These are phyloP conservation scores for Eupithecia vulgata DNA, from an alignment of 2,888 invertebrate genomes.

Conservation along the genomic window DNA sequence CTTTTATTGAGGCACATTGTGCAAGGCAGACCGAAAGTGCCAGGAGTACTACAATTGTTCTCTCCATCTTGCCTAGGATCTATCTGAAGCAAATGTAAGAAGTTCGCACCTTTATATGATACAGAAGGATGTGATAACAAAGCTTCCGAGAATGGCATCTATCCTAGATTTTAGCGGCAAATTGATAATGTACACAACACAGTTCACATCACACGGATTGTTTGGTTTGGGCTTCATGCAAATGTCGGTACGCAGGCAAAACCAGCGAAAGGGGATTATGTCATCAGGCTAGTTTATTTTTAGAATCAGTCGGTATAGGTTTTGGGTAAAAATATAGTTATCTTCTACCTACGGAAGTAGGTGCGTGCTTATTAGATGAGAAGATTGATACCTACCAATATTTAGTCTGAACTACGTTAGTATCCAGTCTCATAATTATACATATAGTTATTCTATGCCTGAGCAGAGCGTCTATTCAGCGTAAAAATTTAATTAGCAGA, in stretches of 20 bases:
- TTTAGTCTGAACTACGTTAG: no score
- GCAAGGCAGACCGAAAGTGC: constrained; percentile 43
- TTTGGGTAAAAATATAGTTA: not conserved
- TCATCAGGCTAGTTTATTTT: not conserved
- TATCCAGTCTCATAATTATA: no score
- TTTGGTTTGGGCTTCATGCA: constrained; percentile 10
- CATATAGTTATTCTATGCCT: no score
- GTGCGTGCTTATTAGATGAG: no score
- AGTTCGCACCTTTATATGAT: constrained; percentile 39
- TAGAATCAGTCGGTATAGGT: not conserved
- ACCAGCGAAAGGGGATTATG: constrained; percentile 1
- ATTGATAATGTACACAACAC: constrained; percentile 29
- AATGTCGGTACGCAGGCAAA: constrained; percentile 29
- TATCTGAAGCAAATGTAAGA: constrained; percentile 32
- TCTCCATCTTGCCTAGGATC: constrained; percentile 44
- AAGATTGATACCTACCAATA: no score
- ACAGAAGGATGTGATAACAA: constrained; percentile 37
- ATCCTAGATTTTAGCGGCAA: constrained; percentile 16
- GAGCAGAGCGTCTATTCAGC: no score
- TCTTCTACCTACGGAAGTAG: no score
- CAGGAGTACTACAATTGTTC: constrained; percentile 39
- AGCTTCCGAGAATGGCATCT: constrained; percentile 31
- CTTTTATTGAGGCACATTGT: constrained; percentile 43
- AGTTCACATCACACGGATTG: constrained; percentile 7
- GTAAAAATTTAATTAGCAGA: no score